Base-by-base conservation (phyloP, 2,888 invertebrate genomes). In the Apantesis nais region DNA sequence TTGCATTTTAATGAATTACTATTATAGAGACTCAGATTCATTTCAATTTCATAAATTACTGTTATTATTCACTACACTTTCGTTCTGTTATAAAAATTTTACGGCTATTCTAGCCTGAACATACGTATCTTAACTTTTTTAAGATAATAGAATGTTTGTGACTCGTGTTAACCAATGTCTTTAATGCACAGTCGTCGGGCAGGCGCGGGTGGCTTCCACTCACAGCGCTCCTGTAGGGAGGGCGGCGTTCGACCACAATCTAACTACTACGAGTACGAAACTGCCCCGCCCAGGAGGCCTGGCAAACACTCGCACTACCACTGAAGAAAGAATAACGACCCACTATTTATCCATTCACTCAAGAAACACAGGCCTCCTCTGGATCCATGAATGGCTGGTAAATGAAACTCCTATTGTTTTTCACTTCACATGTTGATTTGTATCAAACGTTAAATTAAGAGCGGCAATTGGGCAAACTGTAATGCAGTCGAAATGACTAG, bases 211-310 rank as follows among this genome's bases (percentile, higher is more conserved):
- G 93, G 91, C 83, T 96, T 95, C 92, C 96, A 96, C 89, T 96
- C 96, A 71, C 97, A 97, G 90, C 95, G 96, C 83, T 96, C 96
- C 84, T 95, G 96, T 86, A 95, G 96, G 75, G 94, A 93, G 71
- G 88, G 91, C 58, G 94, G 96, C 90, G 82, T 95, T 66, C 95
- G 98, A 29, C 98, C 98, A 9, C 96, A 97, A 75, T 98, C 98
- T 74, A 98, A 97, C 92, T 98, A 97, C 91, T 98, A 97, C 90
- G 98, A 98, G 90, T 98, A 98, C 90, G 98, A 98, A 89, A 97
- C 96, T 79, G 96, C 97, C 48, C 97, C 97, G 52, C 93, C 93
- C 22, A 78, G 94, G 22, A 78, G 93, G 19, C 92, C 94, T 0
- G 94, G 93, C 64, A 94, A 94, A 73, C 91, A 94, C 7, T 92